phyloP scores from a whole-genome alignment of 2,797 vertebrate genomes.

The Cossypha niveicapilla region DNA sequence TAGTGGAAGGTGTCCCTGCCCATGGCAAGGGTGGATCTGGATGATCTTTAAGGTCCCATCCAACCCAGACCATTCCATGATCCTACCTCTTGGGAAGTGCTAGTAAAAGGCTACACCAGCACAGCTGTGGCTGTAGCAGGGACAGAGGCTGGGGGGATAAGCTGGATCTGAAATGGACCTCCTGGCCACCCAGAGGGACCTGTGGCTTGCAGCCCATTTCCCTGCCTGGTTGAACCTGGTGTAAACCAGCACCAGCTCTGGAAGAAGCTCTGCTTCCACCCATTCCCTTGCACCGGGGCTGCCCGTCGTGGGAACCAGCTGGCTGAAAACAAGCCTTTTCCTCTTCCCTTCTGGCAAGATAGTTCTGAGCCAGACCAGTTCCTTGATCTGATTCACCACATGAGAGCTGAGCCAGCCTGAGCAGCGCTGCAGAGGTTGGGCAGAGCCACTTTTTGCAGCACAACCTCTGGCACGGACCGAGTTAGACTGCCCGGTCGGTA shows the following conservation, averaged over 20 bases:
- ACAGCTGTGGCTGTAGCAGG: background rate
- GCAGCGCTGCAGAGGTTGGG: background rate
- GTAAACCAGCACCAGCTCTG: background rate
- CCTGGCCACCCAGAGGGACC: background rate
- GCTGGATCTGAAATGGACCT: background rate
- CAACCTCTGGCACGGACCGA: background rate
- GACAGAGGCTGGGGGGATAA: fast-evolving
- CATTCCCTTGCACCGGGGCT: fast-evolving
- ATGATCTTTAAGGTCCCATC: background rate
- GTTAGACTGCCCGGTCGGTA: background rate
- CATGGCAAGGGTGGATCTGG: background rate
- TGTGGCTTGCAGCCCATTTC: background rate
- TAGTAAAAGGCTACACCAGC: background rate
- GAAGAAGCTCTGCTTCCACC: background rate
- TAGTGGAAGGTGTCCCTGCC: background rate
- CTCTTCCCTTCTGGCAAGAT: background rate
- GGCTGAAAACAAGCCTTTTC: background rate
- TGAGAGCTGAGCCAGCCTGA: background rate
- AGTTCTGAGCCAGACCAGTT: background rate
- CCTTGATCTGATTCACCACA: background rate
- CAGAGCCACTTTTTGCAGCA: background rate
- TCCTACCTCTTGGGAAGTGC: fast-evolving
- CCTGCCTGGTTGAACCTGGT: background rate
- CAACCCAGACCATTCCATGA: background rate
- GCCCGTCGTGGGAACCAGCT: background rate